Base-by-base conservation (phyloP, 1,140 invertebrate genomes). In the Saxidomus purpurata region DNA sequence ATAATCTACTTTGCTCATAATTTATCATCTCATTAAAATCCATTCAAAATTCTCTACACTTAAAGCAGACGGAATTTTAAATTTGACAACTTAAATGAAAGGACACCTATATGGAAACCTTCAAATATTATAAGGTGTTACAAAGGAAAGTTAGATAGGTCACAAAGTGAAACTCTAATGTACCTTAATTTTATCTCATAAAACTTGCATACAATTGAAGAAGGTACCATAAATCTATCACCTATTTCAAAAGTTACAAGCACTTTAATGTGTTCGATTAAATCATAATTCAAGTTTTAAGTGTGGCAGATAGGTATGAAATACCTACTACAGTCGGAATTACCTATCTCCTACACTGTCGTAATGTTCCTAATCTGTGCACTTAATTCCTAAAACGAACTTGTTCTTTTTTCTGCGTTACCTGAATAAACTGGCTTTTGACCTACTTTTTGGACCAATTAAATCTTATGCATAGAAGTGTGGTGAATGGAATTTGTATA, bases 171-270 rank as follows among this genome's bases (percentile, higher is more conserved):
- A 71, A 71, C 28, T 71, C 15, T 71, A 71, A 71, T 38, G 8
- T 71, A 40, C 36, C 17, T 36, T 71, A 71, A 71, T 71, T 71
- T 38, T 40, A 13, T 40, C 25, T 38, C 67, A 71, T 71, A 71
- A 71, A 38, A n/a, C 25, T 40, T 38, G 13, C 36, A 15, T 36
- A 38, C 67, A 38, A 71, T 71, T 71, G 22, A 71, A 3, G 34
- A 36, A 36, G 59, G 1, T 63, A 63, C 67, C 31, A 71, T 71
- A 71, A 71, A 71, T 71, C 67, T 71, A 8, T 38, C 67, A 71
- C 67, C 34, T 71, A 38, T 71, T 71, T 71, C 34, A 71, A 71
- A 71, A 71, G 34, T 71, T 19, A 38, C 67, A 71, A 71, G 67
- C 28, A 38, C n/a, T 71, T 71, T 38, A 71, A 38, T 36, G 67